Evolutionary conservation across 2,797 vertebrate genomes (phyloP).

Genomic region (Kryptopterus vitreolus): DNA sequence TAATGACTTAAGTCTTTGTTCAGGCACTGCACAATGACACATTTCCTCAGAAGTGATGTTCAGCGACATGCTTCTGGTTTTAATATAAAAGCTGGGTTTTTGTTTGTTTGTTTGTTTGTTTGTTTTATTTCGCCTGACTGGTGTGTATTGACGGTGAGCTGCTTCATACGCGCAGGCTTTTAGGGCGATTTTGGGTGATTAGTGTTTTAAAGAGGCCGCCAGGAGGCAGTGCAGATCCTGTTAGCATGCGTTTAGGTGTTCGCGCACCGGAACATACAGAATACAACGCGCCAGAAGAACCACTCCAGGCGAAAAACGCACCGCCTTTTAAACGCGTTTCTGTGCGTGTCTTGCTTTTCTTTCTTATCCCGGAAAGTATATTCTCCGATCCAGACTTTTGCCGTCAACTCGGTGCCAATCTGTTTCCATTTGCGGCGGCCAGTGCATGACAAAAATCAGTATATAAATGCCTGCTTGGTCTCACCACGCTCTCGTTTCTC

Average conservation of each 20-base stretch:
- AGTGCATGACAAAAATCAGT: conserved; percentile 73
- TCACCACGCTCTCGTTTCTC: conserved; percentile 44
- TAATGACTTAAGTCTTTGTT: conserved; percentile 31
- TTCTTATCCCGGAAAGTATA: no score
- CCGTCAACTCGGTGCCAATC: conserved; percentile 58
- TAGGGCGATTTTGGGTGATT: conserved; percentile 6
- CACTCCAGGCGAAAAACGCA: conserved; percentile 49
- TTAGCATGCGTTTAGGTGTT: conserved; percentile 68
- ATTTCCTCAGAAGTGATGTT: conserved; percentile 60
- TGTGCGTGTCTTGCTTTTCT: no score
- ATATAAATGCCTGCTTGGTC: conserved; percentile 50
- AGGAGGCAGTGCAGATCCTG: conserved; percentile 51
- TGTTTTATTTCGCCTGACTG: conserved; percentile 16
- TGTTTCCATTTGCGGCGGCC: conserved; percentile 66
- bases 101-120: not conserved
- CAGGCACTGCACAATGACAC: conserved; percentile 63
- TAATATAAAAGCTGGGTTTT: conserved; percentile 10
- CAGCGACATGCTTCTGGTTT: conserved; percentile 40
- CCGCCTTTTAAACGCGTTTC: no score
- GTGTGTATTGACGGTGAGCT: conserved; percentile 24
- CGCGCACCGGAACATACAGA: conserved; percentile 61
- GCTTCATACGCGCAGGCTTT: no score
- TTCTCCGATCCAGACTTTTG: conserved; percentile 58
- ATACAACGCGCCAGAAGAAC: conserved; percentile 55
- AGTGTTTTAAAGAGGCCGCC: conserved; percentile 19